Percentiles rank a stretch among this genome's conserved stretches.
These are phyloP conservation scores for Lithophane semibrunnea DNA, from an alignment of 2,888 invertebrate genomes.

Conservation along the genomic window DNA sequence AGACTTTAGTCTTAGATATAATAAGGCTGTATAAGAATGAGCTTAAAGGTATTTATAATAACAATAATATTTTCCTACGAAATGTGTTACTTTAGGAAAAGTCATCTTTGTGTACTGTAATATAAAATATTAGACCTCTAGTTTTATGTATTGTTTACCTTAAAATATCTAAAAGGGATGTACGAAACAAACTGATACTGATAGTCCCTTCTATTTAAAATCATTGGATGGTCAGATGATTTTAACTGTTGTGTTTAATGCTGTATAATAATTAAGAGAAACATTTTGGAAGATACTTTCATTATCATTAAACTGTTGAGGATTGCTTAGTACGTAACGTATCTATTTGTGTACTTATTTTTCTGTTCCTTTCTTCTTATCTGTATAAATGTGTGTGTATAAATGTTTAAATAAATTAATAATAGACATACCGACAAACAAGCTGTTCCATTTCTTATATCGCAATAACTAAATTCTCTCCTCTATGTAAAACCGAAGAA, in stretches of 20 bases:
- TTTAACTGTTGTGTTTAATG: not conserved
- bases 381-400: no score
- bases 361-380: no score
- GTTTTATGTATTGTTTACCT: not conserved
- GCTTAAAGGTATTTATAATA: conserved; percentile 1
- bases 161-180: not conserved
- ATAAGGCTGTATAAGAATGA: not conserved
- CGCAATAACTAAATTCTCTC: conserved; percentile 28
- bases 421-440: not conserved
- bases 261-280: no score
- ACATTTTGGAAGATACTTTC: not conserved
- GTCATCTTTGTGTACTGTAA: not conserved
- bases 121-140: not conserved
- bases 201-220: not conserved
- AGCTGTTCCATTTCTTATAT: not conserved
- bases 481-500: conserved; percentile 10
- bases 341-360: no score
- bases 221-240: not conserved
- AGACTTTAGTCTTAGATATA: not conserved
- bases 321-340: no score
- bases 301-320: not conserved
- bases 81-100: not conserved
- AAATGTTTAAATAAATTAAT: no score
- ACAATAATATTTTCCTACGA: not conserved
- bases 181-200: no score